phyloP scores from a whole-genome alignment of 2,888 invertebrate genomes.

The Philopedon plagiatum region DNA sequence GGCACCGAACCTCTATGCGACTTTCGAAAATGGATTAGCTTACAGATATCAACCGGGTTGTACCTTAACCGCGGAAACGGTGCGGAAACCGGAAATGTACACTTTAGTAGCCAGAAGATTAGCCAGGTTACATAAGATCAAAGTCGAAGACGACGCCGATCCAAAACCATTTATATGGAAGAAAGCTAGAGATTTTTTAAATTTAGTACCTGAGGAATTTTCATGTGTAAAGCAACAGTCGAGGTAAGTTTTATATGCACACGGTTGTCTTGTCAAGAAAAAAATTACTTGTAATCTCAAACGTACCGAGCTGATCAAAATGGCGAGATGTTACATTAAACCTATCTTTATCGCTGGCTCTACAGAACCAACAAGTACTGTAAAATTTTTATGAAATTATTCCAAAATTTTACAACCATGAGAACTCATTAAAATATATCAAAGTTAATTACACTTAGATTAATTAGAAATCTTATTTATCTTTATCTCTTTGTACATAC shows the following conservation, averaged over 20 bases:
- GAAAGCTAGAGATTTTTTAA: slow-evolving; percentile 81
- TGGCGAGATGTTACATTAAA: too few relatives aligned
- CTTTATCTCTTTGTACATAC: background rate
- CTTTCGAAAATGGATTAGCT: slow-evolving; percentile 93
- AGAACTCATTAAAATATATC: too few relatives aligned
- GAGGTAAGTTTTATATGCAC: slow-evolving; percentile 73
- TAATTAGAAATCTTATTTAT: background rate
- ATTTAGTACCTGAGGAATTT: slow-evolving; percentile 81
- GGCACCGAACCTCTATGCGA: slow-evolving; percentile 90
- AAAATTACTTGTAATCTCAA: too few relatives aligned
- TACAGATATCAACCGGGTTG: slow-evolving; percentile 91
- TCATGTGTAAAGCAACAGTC: slow-evolving; percentile 73
- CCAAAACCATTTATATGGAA: slow-evolving; percentile 81
- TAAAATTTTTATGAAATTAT: too few relatives aligned
- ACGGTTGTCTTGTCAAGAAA: too few relatives aligned
- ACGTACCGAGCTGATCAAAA: too few relatives aligned
- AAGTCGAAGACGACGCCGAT: slow-evolving; percentile 59
- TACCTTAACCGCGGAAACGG: slow-evolving; percentile 78
- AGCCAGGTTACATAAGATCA: slow-evolving; percentile 85
- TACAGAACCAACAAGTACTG: too few relatives aligned
- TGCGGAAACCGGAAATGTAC: slow-evolving; percentile 78
- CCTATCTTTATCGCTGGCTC: too few relatives aligned
- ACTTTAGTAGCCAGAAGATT: slow-evolving; percentile 84
- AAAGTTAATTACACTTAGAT: too few relatives aligned
- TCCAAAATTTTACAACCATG: too few relatives aligned